Evolutionary conservation across 1,140 invertebrate species (phyloP), one percentile per base, ranked within the genome.

Genomic region (Hyposmocoma kahamanoa): DNA sequence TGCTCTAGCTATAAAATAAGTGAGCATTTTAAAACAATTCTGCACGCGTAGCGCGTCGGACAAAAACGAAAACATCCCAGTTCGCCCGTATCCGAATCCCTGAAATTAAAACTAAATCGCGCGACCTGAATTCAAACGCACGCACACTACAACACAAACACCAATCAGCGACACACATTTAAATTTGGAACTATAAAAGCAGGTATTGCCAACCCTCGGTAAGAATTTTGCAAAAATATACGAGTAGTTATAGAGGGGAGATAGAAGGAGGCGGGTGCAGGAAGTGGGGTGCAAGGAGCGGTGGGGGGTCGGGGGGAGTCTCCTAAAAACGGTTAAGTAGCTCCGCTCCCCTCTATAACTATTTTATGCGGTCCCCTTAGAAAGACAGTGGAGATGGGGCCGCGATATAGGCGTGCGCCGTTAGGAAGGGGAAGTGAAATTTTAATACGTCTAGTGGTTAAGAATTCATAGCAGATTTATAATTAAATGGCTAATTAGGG

Each of bases 261-360:
- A 48, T 43, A 42, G 47, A 53, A 50, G 66, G 61, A 53, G 55
- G 61, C 56, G 61, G 68, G 66, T 57, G 65, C 65, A 74, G 75
- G 77, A 78, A 77, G 69, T 67, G 72, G 76, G 62, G 77, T 61
- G 67, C 67, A 71, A 72, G 75, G 66, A 71, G 70, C 53, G 60
- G 68, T 70, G 71, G 67, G 56, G 65, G 62, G 55, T 58, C 63
- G 70, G 43, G 76, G 79, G 78, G 79, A 72, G 76, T 81, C 78
- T 79, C 81, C 81, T 83, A 83, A 84, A 84, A 84, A 84, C 79
- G 77, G 79, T 81, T 84, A 83, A 84, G 81, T 82, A 82, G 81
- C 81, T 76, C 73, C 77, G 65, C 74, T 78, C 62, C 78, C 72
- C 77, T 74, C 71, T 78, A 82, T 82, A 83, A 84, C 81, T 84